Percentiles rank a stretch among this genome's conserved stretches.
Conservation (phyloP, 2,113 vertebrate genomes). For the Alosa alosa region DNA sequence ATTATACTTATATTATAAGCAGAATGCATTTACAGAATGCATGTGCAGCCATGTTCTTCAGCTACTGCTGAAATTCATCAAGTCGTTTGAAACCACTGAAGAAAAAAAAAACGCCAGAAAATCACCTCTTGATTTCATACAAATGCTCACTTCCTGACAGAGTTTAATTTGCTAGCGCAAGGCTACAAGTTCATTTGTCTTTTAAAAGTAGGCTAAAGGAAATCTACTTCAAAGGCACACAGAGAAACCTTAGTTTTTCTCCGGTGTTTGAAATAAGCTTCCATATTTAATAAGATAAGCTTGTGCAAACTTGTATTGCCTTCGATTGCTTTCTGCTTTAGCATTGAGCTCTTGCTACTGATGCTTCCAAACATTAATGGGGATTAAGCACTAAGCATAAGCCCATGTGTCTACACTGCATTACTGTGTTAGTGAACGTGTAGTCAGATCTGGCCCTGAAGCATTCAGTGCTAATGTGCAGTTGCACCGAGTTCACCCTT, state of each 20-base stretch:
- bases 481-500: slow-evolving; percentile 35
- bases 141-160: neutral
- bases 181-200: neutral
- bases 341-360: neutral
- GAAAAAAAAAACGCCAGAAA: neutral
- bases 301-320: slow-evolving; percentile 15
- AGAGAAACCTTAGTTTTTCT: neutral
- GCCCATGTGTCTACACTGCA: slow-evolving; percentile 26
- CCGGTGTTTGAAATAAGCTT: neutral
- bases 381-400: slow-evolving; percentile 25
- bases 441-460: slow-evolving; percentile 9
- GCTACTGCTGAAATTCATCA: neutral
- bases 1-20: neutral
- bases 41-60: neutral
- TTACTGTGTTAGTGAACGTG: slow-evolving; percentile 23
- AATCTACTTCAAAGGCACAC: neutral
- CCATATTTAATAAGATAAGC: slow-evolving; percentile 18
- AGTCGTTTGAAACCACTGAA: neutral
- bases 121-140: neutral
- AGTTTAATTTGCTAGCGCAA: neutral
- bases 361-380: slow-evolving; percentile 18
- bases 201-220: neutral
- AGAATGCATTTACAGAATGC: neutral
- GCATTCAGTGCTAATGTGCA: slow-evolving; percentile 48
- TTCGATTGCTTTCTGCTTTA: neutral